A percentile compares a stretch with the other conserved stretches of the same genome.
Evolutionary conservation across 2,888 invertebrate species (phyloP).

Genomic region (Hyalella azteca): DNA sequence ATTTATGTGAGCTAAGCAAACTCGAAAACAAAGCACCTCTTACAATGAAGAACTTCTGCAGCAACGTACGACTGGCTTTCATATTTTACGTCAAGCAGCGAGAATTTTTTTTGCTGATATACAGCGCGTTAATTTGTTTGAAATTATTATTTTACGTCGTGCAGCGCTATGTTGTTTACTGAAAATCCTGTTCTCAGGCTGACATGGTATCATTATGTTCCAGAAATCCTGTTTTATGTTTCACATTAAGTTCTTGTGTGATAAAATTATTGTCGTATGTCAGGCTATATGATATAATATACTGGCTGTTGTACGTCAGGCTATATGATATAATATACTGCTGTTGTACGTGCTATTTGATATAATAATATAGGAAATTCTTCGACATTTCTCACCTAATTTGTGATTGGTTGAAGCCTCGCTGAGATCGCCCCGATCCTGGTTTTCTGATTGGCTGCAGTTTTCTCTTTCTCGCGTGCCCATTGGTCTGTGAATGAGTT

Average conservation of each 20-base stretch:
- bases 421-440: neutral
- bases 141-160: neutral
- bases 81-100: neutral
- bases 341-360: neutral
- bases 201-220: neutral
- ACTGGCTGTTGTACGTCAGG: neutral
- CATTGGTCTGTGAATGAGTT: too few relatives aligned
- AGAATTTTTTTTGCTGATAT: neutral
- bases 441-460: conserved; percentile 12
- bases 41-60: too few relatives aligned
- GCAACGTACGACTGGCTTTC: neutral
- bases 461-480: too few relatives aligned
- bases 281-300: neutral
- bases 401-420: neutral
- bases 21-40: neutral
- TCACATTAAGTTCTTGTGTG: neutral
- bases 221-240: neutral
- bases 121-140: neutral
- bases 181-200: too few relatives aligned
- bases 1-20: neutral
- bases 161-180: neutral
- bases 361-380: neutral
- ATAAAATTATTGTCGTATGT: too few relatives aligned
- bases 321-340: neutral
- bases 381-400: neutral